A percentile compares a stretch with the other conserved stretches of the same genome.
phyloP scores from a whole-genome alignment of 2,888 invertebrate genomes.

The Stenotaenia linearis region DNA sequence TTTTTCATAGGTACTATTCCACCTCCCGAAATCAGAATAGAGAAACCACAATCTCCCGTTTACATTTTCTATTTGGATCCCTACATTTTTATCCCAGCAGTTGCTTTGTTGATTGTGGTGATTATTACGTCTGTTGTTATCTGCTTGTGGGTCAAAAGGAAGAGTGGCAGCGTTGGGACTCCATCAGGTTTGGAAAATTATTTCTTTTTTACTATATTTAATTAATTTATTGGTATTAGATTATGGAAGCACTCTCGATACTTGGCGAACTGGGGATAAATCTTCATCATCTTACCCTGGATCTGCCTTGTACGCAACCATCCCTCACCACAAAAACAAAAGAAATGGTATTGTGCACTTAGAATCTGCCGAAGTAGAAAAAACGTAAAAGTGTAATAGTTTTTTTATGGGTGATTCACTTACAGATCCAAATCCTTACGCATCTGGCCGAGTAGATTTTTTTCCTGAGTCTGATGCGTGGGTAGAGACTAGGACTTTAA shows the following conservation, averaged over 20 bases:
- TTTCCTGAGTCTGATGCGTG: background rate
- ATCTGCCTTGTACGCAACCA: background rate
- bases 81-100: background rate
- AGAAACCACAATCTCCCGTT: background rate
- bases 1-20: background rate
- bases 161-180: background rate
- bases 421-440: background rate
- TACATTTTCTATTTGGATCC: constrained; percentile 26
- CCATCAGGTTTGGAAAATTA: background rate
- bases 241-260: background rate
- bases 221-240: background rate
- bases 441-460: background rate
- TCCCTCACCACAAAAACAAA: background rate
- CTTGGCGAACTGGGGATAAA: background rate
- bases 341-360: background rate
- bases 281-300: background rate
- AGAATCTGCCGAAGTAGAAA: background rate
- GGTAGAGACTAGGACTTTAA: background rate
- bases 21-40: background rate
- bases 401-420: background rate
- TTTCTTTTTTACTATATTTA: background rate
- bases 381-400: background rate
- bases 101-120: constrained; percentile 14
- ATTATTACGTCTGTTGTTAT: constrained; percentile 3
- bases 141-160: background rate